Base-by-base conservation (phyloP, 2,888 invertebrate species). In the Andrena chrysosceles region DNA sequence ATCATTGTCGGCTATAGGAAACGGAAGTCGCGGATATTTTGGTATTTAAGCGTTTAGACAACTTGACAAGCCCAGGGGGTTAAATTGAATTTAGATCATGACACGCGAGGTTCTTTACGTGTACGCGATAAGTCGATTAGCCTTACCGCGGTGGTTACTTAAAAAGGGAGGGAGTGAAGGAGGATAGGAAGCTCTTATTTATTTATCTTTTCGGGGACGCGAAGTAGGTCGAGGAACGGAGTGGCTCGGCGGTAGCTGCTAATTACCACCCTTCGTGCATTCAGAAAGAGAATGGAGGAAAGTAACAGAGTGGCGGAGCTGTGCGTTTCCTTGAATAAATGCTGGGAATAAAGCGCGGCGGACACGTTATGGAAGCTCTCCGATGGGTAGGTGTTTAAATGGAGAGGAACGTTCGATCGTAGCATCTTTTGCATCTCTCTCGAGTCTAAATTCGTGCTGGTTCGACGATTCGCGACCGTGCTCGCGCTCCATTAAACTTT, bases 191-290 rank as follows among this genome's bases (percentile, higher is more conserved):
- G 73, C 68, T 74, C 56, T 80, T 80, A 76, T 80, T 82, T 82
- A 80, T 80, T 75, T 80, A 80, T 75, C 82, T 82, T 82, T 75
- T 71, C 35, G 75, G 74, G 0, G 42, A 20, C 56, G 31, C 49
- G 31, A 82, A 82, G 82, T 82, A 80, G 82, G 82, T 82, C 75
- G 82, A 35, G 63, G 63, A 35, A 77, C 26, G 66, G 67, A 80
- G 80, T 75, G 67, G 82, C 62, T 68, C 49, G 54, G 66, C 48
- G 63, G 80, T 80, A 68, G 75, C 63, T 72, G 64, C 82, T 82
- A 82, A 82, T 82, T 82, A 82, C 82, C 75, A 20, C 82, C 79
- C 67, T 63, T 71, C 71, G 29, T 62, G 75, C 71, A 80, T 80
- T 80, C 80, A 42, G 67, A 79, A 52, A 54, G 54, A n/a, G 69